Evolutionary conservation across 92 coral and sea anemone species (phyloP), one percentile per base, ranked within the genome.

Genomic region (Heteractis magnifica): DNA sequence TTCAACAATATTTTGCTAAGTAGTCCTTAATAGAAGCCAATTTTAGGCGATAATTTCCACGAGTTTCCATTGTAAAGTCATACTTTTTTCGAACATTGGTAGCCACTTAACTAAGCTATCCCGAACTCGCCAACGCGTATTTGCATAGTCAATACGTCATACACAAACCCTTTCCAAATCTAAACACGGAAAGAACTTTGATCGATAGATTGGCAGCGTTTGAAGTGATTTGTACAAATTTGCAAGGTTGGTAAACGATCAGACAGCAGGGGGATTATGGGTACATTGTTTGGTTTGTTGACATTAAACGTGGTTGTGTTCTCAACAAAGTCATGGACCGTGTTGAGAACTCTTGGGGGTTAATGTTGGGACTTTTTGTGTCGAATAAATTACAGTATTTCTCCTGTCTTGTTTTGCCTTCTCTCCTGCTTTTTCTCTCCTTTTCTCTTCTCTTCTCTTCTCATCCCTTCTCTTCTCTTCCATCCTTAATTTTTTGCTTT

Each of bases 251-350:
- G 41, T 64, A 76, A 44, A 78, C 82, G 11, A 13, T 51, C 6
- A 51, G 77, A 49, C 84, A 50, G 74, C 77, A 59, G 56, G 65
- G 55, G 84, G 65, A 70, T 81, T 70, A 81, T 81, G 84, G 84
- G 84, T 81, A 68, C 49, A 81, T 78, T 76, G 64, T 76, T 4
- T 52, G 18, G 12, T 76, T 76, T 62, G 79, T 76, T 78, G 72
- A 78, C 51, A 14, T 74, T 41, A 1, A 68, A 26, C 73, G 73
- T 23, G 73, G 73, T 68, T 68, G 20, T 16, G 73, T 68, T n/a
- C n/a, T n/a, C n/a, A n/a, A 60, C 71, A 79, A 74, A 64, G 51
- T 26, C 51, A 59, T 79, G 83, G 50, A 21, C 21, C 51, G 19
- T 59, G 72, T 34, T 0, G 34, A 23, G 23, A 68, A 26, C 73